Percentiles rank a stretch among this genome's conserved stretches.
Conservation (phyloP, 2,113 vertebrate genomes). For the Antigone vipio region DNA sequence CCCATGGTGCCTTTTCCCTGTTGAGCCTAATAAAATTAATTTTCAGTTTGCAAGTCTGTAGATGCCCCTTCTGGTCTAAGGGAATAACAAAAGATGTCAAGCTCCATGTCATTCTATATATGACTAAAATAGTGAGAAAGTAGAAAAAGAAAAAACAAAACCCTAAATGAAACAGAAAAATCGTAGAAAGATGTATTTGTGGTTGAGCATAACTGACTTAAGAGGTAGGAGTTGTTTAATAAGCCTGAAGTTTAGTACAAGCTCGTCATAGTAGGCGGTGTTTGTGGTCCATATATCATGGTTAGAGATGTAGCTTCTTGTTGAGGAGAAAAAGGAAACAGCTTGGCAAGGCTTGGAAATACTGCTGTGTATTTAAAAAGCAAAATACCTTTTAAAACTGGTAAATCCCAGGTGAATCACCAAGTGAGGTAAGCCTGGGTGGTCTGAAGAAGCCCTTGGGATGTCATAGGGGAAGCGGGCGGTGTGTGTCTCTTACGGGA, state of each 20-base stretch:
- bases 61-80: neutral
- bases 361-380: neutral
- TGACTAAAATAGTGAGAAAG: neutral
- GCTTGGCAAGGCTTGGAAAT: neutral
- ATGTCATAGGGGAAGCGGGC: accelerated
- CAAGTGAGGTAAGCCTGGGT: neutral
- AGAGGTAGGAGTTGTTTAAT: neutral
- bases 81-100: neutral
- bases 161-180: neutral
- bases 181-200: neutral
- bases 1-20: neutral
- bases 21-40: neutral
- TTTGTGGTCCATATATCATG: neutral
- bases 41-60: neutral
- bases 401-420: neutral
- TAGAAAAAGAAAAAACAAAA: neutral
- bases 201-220: neutral
- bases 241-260: neutral
- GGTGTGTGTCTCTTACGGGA: too few species aligned
- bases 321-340: neutral
- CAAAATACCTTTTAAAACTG: neutral
- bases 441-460: neutral
- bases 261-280: accelerated
- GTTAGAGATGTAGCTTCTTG: neutral
- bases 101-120: neutral